Evolutionary conservation across 2,888 invertebrate genomes (phyloP).

Genomic region (Malthinus seriepunctatus): DNA sequence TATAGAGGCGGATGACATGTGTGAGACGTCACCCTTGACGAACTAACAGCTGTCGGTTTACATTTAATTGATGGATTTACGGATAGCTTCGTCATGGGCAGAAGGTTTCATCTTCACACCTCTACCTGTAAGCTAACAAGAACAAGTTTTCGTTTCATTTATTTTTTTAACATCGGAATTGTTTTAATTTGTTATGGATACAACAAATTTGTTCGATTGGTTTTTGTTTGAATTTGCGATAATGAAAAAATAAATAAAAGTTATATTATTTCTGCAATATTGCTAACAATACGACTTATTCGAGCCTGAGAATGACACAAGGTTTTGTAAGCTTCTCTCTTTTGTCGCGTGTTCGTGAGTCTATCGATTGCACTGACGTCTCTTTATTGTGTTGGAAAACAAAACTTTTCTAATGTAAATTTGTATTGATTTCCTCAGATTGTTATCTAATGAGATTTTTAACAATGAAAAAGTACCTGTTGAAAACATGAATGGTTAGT

Average conservation of each 20-base stretch:
- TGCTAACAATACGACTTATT: slow-evolving; percentile 42
- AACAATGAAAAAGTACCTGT: slow-evolving; percentile 30
- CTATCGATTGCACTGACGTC: slow-evolving; percentile 39
- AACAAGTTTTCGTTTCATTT: slow-evolving; percentile 33
- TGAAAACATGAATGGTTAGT: slow-evolving; percentile 18
- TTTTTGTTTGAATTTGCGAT: slow-evolving; percentile 12
- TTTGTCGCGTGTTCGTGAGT: slow-evolving; percentile 43
- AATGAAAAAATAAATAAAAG: slow-evolving; percentile 38
- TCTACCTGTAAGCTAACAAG: slow-evolving; percentile 46
- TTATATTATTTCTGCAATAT: slow-evolving; percentile 37
- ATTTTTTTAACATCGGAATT: slow-evolving; percentile 10
- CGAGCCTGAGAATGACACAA: slow-evolving; percentile 48
- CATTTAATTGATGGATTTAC: slow-evolving; percentile 51
- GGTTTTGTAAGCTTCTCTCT: slow-evolving; percentile 43
- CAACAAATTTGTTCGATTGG: slow-evolving; percentile 3
- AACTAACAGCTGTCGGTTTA: slow-evolving; percentile 49
- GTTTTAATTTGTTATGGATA: background rate
- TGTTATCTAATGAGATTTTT: slow-evolving; percentile 34
- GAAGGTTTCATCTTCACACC: slow-evolving; percentile 52
- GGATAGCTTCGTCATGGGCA: slow-evolving; percentile 51
- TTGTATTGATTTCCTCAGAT: slow-evolving; percentile 35
- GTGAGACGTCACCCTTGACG: slow-evolving; percentile 46
- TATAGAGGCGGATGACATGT: slow-evolving; percentile 47
- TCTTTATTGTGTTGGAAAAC: slow-evolving; percentile 36
- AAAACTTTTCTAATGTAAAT: slow-evolving; percentile 40